phyloP scores from a whole-genome alignment of 1,140 invertebrate species.

The Pseudobourletiella spinata region DNA sequence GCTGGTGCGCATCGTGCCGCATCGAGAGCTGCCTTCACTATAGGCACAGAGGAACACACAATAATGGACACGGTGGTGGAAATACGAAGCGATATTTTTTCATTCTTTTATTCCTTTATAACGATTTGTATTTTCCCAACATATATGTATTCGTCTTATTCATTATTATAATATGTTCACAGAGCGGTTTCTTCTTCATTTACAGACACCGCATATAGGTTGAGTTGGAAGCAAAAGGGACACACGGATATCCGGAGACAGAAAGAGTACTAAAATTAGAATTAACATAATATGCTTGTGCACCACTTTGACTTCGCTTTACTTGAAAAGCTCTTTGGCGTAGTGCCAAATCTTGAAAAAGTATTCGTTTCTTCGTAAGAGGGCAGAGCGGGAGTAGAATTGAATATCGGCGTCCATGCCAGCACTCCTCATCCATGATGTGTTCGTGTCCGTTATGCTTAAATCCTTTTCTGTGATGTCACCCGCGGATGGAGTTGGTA shows the following conservation, averaged over 20 bases:
- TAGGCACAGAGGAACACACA: no score
- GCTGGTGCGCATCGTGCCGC: no score
- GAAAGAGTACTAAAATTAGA: slow-evolving; percentile 6
- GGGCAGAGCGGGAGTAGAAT: slow-evolving; percentile 69
- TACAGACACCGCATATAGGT: no score
- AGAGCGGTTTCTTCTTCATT: no score
- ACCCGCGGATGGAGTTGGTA: background rate
- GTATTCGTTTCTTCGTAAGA: slow-evolving; percentile 78
- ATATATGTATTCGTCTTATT: background rate
- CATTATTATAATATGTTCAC: no score
- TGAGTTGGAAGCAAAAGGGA: no score
- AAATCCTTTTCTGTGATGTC: slow-evolving; percentile 18
- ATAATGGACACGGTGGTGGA: no score
- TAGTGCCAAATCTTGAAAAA: slow-evolving; percentile 89
- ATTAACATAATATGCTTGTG: slow-evolving; percentile 1
- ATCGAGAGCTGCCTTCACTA: no score
- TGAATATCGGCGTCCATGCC: slow-evolving; percentile 88
- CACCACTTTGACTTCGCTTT: slow-evolving; percentile 4
- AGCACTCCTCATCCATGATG: slow-evolving; percentile 80
- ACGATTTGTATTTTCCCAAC: background rate
- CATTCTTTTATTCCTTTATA: no score
- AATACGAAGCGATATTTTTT: no score
- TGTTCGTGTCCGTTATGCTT: slow-evolving; percentile 72
- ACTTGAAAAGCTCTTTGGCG: slow-evolving; percentile 66
- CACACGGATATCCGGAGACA: no score